Evolutionary conservation across 2,797 vertebrate species (phyloP).

Genomic region (Muraenolepis orangiensis): DNA sequence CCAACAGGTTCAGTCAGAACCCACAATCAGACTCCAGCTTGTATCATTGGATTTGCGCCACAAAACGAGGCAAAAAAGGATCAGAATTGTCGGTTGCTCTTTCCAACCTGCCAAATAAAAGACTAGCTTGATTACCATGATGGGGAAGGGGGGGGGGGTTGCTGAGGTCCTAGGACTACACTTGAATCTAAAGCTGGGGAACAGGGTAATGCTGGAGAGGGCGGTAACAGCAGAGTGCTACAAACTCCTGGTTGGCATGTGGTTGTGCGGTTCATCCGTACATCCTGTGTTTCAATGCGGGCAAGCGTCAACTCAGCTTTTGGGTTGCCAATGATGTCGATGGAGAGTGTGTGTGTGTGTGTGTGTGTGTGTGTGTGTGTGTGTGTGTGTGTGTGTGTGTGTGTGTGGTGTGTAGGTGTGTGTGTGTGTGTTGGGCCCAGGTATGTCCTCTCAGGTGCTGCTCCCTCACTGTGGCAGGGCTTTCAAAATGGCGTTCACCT

Average conservation of each 20-base stretch:
- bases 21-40: neutral
- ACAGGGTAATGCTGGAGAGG: conserved; percentile 19
- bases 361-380: neutral
- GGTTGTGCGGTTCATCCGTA: conserved; percentile 40
- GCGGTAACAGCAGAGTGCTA: conserved; percentile 9
- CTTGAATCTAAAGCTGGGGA: conserved; percentile 5
- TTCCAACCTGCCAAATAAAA: conserved; percentile 5
- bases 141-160: neutral
- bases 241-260: neutral
- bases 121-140: too few species aligned
- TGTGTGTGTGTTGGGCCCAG: conserved; percentile 5
- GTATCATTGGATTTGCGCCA: conserved; percentile 8
- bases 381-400: neutral
- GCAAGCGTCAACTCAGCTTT: neutral
- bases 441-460: conserved; percentile 20
- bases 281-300: conserved; percentile 9
- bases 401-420: conserved; percentile 20
- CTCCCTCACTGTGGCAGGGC: conserved; percentile 88
- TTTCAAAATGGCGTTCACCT: conserved; percentile 97
- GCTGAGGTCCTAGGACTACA: neutral
- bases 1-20: neutral
- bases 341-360: conserved; percentile 13
- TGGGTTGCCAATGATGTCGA: conserved; percentile 13
- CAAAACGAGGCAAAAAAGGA: neutral
- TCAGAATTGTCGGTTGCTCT: conserved; percentile 9